These are phyloP conservation scores for Torymus auratus DNA, from an alignment of 2,888 invertebrate genomes.

Conservation along the genomic window DNA sequence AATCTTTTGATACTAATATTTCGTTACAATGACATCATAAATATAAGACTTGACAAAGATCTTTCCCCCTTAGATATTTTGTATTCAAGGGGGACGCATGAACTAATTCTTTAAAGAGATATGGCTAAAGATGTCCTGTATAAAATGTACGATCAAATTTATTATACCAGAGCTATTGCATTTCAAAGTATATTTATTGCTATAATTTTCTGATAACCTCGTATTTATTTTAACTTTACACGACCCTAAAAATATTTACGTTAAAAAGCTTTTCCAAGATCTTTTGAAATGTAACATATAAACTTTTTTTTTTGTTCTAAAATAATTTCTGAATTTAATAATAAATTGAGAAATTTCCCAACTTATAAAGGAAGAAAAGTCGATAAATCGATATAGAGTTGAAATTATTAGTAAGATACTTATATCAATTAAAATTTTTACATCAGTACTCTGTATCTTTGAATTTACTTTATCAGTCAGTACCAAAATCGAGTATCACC, in stretches of 20 bases:
- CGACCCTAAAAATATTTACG: neutral
- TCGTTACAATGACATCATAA: no score
- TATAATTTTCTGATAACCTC: slow-evolving; percentile 38
- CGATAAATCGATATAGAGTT: neutral
- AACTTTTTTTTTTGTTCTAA: neutral
- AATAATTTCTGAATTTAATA: no score
- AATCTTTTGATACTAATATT: no score
- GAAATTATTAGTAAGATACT: no score
- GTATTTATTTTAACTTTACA: neutral
- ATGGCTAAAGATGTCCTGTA: neutral
- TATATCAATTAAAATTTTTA: neutral
- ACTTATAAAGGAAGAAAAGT: neutral
- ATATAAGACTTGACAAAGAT: neutral
- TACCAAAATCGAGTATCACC: slow-evolving; percentile 6
- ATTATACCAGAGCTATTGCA: neutral
- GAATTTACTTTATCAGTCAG: slow-evolving; percentile 3
- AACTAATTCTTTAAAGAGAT: neutral
- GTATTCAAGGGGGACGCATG: neutral
- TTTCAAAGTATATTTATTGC: slow-evolving; percentile 4
- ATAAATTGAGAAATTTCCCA: neutral
- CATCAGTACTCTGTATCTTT: neutral
- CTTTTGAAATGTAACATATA: neutral
- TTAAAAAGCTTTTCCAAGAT: neutral
- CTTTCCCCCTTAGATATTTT: neutral
- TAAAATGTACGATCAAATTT: neutral